Percentiles rank a stretch among this genome's conserved stretches.
Conservation (phyloP, 2,797 vertebrate species). For the Manis pentadactyla region DNA sequence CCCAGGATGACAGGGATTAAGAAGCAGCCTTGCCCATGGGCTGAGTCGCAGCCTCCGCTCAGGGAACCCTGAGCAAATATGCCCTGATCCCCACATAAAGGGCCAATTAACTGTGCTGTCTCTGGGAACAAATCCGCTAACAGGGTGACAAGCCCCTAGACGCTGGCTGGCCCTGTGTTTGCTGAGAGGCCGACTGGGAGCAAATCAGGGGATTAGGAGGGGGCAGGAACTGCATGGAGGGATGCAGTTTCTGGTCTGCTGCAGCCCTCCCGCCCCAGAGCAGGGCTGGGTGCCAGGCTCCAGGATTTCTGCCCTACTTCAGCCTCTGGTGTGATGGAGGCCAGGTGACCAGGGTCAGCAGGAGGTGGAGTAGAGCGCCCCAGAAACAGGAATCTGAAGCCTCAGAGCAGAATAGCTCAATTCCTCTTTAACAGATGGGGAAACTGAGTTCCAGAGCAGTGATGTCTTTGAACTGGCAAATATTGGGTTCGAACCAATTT, state of each 20-base stretch:
- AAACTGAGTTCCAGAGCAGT: not conserved
- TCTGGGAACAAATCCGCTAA: slow-evolving; percentile 89
- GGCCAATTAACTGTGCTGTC: slow-evolving; percentile 92
- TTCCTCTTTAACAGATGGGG: not conserved
- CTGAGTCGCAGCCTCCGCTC: slow-evolving; percentile 66
- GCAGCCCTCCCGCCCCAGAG: not conserved
- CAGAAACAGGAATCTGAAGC: not conserved
- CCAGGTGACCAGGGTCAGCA: not conserved
- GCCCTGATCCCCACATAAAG: slow-evolving; percentile 94
- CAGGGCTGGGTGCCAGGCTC: not conserved
- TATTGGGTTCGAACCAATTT: not conserved
- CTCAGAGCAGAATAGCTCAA: not conserved
- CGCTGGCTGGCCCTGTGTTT: slow-evolving; percentile 81
- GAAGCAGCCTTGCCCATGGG: slow-evolving; percentile 40
- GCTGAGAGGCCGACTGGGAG: slow-evolving; percentile 84
- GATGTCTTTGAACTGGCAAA: not conserved
- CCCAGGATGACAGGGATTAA: slow-evolving; percentile 35
- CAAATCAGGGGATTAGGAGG: slow-evolving; percentile 79
- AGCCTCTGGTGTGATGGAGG: slow-evolving; percentile 4
- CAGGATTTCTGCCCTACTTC: not conserved
- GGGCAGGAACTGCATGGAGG: slow-evolving; percentile 24
- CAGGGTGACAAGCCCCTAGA: slow-evolving; percentile 85
- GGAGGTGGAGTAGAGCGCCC: not conserved
- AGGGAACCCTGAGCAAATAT: slow-evolving; percentile 92
- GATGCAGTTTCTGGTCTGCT: not conserved